Conservation (phyloP, 1,140 invertebrate species). For the Apis cerana region DNA sequence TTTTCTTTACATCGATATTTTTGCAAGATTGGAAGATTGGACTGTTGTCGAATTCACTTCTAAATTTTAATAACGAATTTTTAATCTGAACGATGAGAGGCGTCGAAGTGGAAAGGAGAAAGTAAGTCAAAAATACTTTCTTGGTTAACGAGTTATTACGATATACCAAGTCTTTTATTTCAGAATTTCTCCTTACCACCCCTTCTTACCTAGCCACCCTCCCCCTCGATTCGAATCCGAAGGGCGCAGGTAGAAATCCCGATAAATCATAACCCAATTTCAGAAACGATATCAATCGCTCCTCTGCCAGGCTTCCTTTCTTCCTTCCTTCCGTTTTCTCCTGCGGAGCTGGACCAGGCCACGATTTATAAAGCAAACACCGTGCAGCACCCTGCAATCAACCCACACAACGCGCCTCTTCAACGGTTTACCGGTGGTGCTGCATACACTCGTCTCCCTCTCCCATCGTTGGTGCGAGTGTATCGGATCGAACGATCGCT, state of each 20-base stretch:
- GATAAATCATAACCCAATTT: constrained; percentile 76
- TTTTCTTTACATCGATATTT: too few species aligned
- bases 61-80: not conserved
- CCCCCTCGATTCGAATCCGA: not conserved
- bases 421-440: constrained; percentile 44
- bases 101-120: too few species aligned
- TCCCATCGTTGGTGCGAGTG: constrained; percentile 7
- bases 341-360: constrained; percentile 64
- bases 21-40: too few species aligned
- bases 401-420: constrained; percentile 63
- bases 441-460: not conserved
- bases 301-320: constrained; percentile 12
- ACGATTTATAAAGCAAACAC: constrained; percentile 81
- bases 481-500: constrained; percentile 72
- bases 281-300: constrained; percentile 73
- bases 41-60: too few species aligned
- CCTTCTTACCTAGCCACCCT: too few species aligned
- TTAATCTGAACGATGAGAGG: too few species aligned
- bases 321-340: constrained; percentile 51
- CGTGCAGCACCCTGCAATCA: constrained; percentile 79
- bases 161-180: too few species aligned
- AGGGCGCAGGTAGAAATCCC: constrained; percentile 58
- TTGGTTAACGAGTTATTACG: too few species aligned
- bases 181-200: not conserved
- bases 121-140: too few species aligned